Evolutionary conservation across 1,140 invertebrate species (phyloP), one percentile per base, ranked within the genome.

Genomic region (Oryzaephilus surinamensis): DNA sequence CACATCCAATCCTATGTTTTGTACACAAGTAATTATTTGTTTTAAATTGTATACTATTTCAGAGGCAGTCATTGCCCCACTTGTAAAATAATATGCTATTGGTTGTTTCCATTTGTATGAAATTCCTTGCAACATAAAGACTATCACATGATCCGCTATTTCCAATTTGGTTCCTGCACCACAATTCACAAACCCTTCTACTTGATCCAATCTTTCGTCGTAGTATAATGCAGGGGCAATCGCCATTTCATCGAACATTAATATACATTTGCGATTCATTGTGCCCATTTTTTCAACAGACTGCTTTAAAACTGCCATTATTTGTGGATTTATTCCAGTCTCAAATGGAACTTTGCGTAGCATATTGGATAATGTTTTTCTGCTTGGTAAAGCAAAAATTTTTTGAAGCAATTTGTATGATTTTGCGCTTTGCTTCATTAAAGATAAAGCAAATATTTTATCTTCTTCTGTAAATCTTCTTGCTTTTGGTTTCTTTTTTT

Each of bases 1-100:
- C 17, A 66, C 46, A n/a, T 54, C 14, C 33, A 53, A 54, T 4
- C 62, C 62, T 11, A 66, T 45, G 43, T 60, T 63, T 45, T 48
- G 55, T 19, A 58, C 20, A 34, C 51, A 37, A 13, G 39, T 46
- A 13, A n/a, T n/a, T n/a, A n/a, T n/a, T n/a, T n/a, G n/a, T 48
- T 39, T 26, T 40, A 54, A 31, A 64, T 61, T 10, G 56, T n/a
- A 33, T 55, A 61, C 34, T 65, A 62, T 6, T 57, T 37, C 3
- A 44, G 12, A 26, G 55, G 56, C 2, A 60, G 32, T 15, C 48
- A 42, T 15, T 59, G 19, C 41, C 47, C 23, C 17, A 51, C 46
- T 10, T 34, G n/a, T 10, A 15, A 14, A 11, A 55, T 24, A 8
- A 24, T 32, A 6, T 43, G 6, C 11, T 19, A 16, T 6, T 2